Evolutionary conservation across 64 coral and sea anemone genomes (phyloP), one percentile per base, ranked within the genome.

Genomic region (Pocillopora verrucosa): DNA sequence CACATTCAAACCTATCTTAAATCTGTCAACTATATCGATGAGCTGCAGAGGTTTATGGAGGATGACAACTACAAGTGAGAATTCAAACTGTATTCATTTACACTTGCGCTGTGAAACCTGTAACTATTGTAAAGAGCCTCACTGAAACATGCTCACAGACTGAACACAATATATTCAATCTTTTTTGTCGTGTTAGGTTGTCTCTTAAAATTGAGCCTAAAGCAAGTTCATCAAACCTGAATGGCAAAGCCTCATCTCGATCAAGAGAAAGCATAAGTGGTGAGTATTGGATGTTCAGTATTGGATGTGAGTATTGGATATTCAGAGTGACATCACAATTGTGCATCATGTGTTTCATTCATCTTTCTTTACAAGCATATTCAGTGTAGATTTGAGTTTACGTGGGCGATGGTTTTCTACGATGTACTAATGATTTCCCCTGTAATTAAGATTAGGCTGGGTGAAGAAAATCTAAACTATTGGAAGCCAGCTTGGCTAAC

Each of bases 11-110:
- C 88, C 15, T 99, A 99, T 73, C 60, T 99, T 56, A 92, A 88
- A 77, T 99, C 97, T 45, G 76, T 99, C 75, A 99, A 99, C 78
- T 99, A 99, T 76, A 99, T 99, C 41, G 97, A 99, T 86, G 97
- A 99, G 64, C 68, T 99, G 61, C 97, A 99, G 77, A 99, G 95
- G 61, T 99, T 99, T 92, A 77, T 99, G 16, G 97, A 99, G 72
- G 97, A 99, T 73, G 92, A 88, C 14, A 99, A 99, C 72, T 99
- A 99, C 78, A 99, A 92, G 97, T 99, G 91, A 78, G 93, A 61
- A 45, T 34, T 65, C 30, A 64, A 16, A 51, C 41, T 51, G 3
- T 51, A 7, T 51, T 51, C 41, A 51, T 51, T 3, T 7, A 51
- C 41, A 7, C 41, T 51, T 3, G 7, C 24, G 26, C 65, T 45